Conservation (phyloP, 37 sponge, comb jelly and placozoan species). For the Dysidea cf. avara region DNA sequence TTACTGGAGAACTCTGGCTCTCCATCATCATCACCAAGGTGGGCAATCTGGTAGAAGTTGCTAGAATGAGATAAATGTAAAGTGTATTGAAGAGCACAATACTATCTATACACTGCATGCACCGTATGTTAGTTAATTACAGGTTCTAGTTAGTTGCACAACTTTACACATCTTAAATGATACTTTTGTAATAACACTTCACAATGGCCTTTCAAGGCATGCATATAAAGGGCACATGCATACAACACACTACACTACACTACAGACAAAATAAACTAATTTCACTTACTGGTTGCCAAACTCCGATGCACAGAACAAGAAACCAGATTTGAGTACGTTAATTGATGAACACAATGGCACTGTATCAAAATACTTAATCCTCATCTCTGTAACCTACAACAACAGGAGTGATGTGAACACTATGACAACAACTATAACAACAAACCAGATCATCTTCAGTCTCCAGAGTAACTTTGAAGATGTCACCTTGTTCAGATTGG, state of each 20-base stretch:
- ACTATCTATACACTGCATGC: too few relatives aligned
- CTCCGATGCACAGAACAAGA: constrained; percentile 93
- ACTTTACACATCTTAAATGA: too few relatives aligned
- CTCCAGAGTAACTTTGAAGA: constrained; percentile 95
- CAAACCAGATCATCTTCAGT: constrained; percentile 76
- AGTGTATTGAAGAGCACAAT: too few relatives aligned
- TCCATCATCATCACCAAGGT: constrained; percentile 95
- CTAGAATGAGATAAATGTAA: constrained; percentile 15
- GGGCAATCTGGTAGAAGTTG: constrained; percentile 79
- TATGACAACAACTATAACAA: not conserved
- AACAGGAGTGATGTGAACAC: not conserved
- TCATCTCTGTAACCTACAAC: constrained; percentile 84
- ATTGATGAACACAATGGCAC: constrained; percentile 83
- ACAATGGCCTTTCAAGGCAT: not conserved
- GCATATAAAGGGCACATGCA: not conserved
- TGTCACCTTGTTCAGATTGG: constrained; percentile 95
- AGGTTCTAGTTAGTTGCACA: too few relatives aligned
- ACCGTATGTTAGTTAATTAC: too few relatives aligned
- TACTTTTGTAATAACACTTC: too few relatives aligned
- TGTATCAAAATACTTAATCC: constrained; percentile 98
- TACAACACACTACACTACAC: not conserved
- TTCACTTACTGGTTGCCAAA: constrained; percentile 95
- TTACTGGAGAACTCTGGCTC: constrained; percentile 94
- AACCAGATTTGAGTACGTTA: constrained; percentile 93
- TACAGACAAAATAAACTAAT: not conserved